A percentile compares a stretch with the other conserved stretches of the same genome.
These are phyloP conservation scores for Tachina fera DNA, from an alignment of 2,888 invertebrate genomes.

Conservation along the genomic window DNA sequence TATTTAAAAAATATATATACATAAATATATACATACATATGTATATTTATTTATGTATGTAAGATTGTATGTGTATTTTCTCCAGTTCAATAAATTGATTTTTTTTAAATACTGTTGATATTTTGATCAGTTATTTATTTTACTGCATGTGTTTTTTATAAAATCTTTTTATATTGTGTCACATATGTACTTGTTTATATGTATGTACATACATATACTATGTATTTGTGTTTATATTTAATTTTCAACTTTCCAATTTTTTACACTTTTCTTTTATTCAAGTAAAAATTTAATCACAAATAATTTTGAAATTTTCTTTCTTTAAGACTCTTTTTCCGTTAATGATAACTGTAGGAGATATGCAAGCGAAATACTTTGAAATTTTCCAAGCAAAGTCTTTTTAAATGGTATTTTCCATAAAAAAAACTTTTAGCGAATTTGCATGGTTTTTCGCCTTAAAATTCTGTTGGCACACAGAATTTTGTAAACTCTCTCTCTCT, in stretches of 20 bases:
- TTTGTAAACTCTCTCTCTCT: background rate
- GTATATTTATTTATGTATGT: slow-evolving; percentile 2
- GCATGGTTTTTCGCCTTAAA: slow-evolving; percentile 48
- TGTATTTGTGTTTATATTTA: slow-evolving; percentile 28
- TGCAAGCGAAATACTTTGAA: slow-evolving; percentile 59
- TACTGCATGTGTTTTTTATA: background rate
- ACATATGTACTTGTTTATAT: background rate
- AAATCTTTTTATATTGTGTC: no score
- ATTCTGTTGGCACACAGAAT: slow-evolving; percentile 9
- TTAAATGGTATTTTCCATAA: slow-evolving; percentile 63
- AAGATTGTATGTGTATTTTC: background rate
- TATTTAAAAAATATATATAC: background rate
- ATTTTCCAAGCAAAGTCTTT: slow-evolving; percentile 58
- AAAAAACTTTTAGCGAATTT: slow-evolving; percentile 57
- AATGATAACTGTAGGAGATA: slow-evolving; percentile 57
- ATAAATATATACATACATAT: background rate
- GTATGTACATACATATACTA: background rate
- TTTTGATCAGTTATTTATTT: background rate
- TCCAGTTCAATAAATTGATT: no score
- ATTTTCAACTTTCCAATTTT: background rate
- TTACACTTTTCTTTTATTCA: slow-evolving; percentile 3
- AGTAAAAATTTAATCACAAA: slow-evolving; percentile 38
- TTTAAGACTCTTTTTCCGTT: slow-evolving; percentile 30
- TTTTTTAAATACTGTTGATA: background rate
- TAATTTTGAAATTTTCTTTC: slow-evolving; percentile 13